Base-by-base conservation (phyloP, 2,797 vertebrate genomes). In the Huso huso region DNA sequence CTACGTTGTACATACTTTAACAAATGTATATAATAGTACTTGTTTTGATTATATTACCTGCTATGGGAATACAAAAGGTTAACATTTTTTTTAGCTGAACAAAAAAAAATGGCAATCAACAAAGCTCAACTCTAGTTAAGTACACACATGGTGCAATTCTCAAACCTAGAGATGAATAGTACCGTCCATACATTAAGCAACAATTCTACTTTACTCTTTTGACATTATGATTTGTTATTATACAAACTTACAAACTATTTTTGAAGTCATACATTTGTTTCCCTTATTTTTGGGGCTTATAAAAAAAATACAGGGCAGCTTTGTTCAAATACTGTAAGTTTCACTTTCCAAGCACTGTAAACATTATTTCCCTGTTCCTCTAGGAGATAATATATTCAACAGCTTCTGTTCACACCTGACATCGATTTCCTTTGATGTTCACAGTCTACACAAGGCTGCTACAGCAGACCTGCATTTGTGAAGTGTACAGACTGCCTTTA, bases 341-440 rank as follows among this genome's bases (percentile, higher is more conserved):
- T 78, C 81, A 83, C 84, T 84, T 88, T 80, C 82, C 87, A 78
- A 76, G 78, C 81, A 77, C 88, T 73, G 73, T 77, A 87, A 84
- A 84, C 81, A 79, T 55, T 76, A 80, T 75, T 72, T 80, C 78
- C 84, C 84, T 81, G 82, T 80, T 85, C 86, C 81, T 78, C 87
- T 82, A 81, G 84, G 79, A 87, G 85, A 86, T 75, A 71, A 78
- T 87, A 90, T 81, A 89, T 78, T 87, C 90, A 88, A 85, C 88
- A 88, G 92, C 89, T 91, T 82, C 80, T 84, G 84, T 93, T 92
- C 89, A 90, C 88, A 86, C 88, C 89, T 89, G 90, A 92, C 91
- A 92, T 90, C 89, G 82, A 82, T 88, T 88, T 88, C 84, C 89
- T 94, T 93, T 94, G 91, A 94, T 94, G 89, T 92, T 89, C 87